These are phyloP conservation scores for Sesamia nonagrioides DNA, from an alignment of 1,140 invertebrate genomes.

Conservation along the genomic window DNA sequence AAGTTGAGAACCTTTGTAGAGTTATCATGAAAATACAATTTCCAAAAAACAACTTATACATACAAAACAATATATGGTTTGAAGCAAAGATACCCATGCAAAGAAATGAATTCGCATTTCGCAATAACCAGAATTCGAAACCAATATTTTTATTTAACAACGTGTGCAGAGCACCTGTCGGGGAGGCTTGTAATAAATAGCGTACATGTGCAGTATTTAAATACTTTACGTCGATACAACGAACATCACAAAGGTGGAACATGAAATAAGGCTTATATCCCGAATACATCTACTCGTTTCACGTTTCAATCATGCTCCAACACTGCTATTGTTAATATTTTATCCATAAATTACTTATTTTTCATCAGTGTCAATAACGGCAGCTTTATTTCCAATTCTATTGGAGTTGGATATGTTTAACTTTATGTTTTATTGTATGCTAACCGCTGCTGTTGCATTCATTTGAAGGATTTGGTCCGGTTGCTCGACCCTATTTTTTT, in stretches of 20 bases:
- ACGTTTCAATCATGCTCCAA: conserved; percentile 44
- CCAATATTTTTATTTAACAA: conserved; percentile 43
- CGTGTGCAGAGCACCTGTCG: conserved; percentile 38
- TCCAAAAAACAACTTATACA: conserved; percentile 26
- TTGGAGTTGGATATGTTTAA: conserved; percentile 37
- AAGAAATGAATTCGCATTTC: conserved; percentile 14
- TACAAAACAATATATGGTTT: conserved; percentile 4
- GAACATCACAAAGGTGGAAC: conserved; percentile 42
- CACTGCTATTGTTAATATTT: conserved; percentile 43
- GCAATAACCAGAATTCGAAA: conserved; percentile 43
- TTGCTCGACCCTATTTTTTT: conserved; percentile 6
- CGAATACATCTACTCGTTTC: conserved; percentile 24
- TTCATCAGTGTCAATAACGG: conserved; percentile 24
- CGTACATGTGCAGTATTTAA: conserved; percentile 44
- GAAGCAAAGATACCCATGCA: not conserved
- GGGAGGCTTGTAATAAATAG: conserved; percentile 32
- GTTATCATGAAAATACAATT: conserved; percentile 15
- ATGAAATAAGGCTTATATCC: conserved; percentile 45
- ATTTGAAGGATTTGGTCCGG: conserved; percentile 64
- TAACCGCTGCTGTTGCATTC: conserved; percentile 55
- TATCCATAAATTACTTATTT: conserved; percentile 45
- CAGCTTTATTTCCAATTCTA: conserved; percentile 33
- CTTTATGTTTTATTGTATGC: conserved; percentile 24
- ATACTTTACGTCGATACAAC: conserved; percentile 41
- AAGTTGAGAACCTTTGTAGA: conserved; percentile 1